Evolutionary conservation across 37 sponge, comb jelly and placozoan species (phyloP), one percentile per base, ranked within the genome.

Genomic region (Beroe ovata): DNA sequence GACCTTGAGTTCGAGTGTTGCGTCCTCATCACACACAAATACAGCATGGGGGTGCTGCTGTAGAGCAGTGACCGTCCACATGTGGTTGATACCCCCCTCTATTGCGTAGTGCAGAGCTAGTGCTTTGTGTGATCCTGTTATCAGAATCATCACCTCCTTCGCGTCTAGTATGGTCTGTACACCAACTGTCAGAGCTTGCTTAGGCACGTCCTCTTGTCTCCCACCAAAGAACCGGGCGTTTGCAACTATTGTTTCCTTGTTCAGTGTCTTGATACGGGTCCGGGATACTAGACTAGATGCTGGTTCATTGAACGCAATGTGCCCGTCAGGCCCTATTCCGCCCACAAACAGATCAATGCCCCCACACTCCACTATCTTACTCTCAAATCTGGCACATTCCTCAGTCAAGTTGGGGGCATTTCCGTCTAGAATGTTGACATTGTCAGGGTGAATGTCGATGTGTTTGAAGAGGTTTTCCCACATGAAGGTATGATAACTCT

Each of bases 51-150:
- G 91, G 71, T 97, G 97, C 60, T 77, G 88, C 89, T 97, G 97
- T 47, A 97, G 94, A 58, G 97, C 95, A 14, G 97, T 95, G 23
- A 97, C 95, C 29, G 97, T 97, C 97, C 97, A 97, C 97, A 97
- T 97, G 88, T 97, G 97, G 88, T 90, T 97, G 58, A 97, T 91
- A 0, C 97, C 97, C 38, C 94, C 95, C 60, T 97, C 97, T 21
- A 97, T 93, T 18, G 97, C 95, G 69, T 95, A 95, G 91, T 95
- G 91, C 40, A 97, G 91, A 20, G 97, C 97, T 61, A 94, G 94
- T 2, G 97, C 91, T 88, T 97, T 97, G 66, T 94, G 93, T 0
- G 94, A 90, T 1, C 95, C 94, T 38, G 94, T 94, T 14, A 97
- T 97, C 26, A 97, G 36, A 1, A 97, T 93, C 95, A 97, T 95